Evolutionary conservation across 2,113 vertebrate species (phyloP), one percentile per base, ranked within the genome.

Genomic region (Delphinus delphis): DNA sequence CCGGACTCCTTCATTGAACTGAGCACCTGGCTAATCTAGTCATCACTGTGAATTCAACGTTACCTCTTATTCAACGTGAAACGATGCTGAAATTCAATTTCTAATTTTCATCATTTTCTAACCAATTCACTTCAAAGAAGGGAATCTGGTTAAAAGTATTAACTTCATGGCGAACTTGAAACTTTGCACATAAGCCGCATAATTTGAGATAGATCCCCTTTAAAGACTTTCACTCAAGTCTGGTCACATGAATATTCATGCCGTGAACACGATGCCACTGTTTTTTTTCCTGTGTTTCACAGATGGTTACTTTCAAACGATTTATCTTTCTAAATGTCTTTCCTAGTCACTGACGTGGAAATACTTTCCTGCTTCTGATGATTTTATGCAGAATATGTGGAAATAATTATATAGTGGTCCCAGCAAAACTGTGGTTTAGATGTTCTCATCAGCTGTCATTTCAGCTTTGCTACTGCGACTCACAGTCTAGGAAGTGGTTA

Each of bases 401-500:
- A 97, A 96, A 85, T 98, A 95, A 98, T 97, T 98, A 90, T 15
- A 93, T 33, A 93, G 86, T 26, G 91, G 5, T 94, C 73, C 84
- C 84, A 98, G 95, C 58, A 98, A 96, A 97, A 15, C 36, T 63
- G 97, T 94, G 94, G 97, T 98, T 98, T 91, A 88, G 53, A 93
- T 73, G 77, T 60, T 91, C 50, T 67, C 91, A 94, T 96, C 94
- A 96, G 85, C 44, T 87, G 84, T 73, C 85, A 95, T 97, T 98
- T 97, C 80, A 91, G 79, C 31, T 67, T 73, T 47, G 53, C 83
- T 97, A 76, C 76, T 88, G 70, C 70, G 95, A 88, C 63, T 33
- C 70, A 83, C 17, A 96, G 10, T 89, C 87, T 97, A 96, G 97
- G 97, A 98, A 98, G 97, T 96, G 92, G 93, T 97, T 97, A 95